A percentile compares a stretch with the other conserved stretches of the same genome.
Evolutionary conservation across 2,113 vertebrate genomes (phyloP).

Genomic region (Todiramphus chloris): DNA sequence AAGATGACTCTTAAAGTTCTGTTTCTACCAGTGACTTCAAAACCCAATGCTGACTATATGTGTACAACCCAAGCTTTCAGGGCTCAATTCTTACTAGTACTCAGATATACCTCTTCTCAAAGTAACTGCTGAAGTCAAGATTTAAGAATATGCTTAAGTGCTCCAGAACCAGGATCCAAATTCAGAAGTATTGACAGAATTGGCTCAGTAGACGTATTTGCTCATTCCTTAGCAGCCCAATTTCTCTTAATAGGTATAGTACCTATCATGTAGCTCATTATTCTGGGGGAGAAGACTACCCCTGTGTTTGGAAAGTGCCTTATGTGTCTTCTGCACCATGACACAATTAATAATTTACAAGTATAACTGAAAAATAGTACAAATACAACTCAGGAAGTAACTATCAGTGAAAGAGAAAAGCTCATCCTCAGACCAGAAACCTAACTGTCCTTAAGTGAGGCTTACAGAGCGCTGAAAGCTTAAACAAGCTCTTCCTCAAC

Average conservation of each 20-base stretch:
- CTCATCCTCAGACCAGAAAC: conserved; percentile 16
- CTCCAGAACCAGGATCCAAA: background rate
- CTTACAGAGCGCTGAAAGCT: background rate
- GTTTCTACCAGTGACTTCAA: background rate
- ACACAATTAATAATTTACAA: background rate
- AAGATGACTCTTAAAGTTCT: background rate
- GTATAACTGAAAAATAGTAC: background rate
- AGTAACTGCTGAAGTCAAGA: background rate
- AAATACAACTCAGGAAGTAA: background rate
- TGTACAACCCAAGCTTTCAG: background rate
- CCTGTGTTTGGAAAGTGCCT: background rate
- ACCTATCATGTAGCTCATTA: background rate
- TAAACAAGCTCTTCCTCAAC: background rate
- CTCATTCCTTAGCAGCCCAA: background rate
- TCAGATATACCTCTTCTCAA: background rate
- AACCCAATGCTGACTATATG: background rate
- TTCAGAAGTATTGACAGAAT: background rate
- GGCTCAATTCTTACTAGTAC: background rate
- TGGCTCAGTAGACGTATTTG: background rate
- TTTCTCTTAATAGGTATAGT: background rate
- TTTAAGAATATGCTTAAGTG: background rate
- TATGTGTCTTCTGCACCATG: background rate
- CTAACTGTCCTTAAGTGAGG: background rate
- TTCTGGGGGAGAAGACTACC: background rate
- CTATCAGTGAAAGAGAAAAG: background rate